These are phyloP conservation scores for Cephus pulcher DNA, from an alignment of 2,888 invertebrate genomes.

Conservation along the genomic window DNA sequence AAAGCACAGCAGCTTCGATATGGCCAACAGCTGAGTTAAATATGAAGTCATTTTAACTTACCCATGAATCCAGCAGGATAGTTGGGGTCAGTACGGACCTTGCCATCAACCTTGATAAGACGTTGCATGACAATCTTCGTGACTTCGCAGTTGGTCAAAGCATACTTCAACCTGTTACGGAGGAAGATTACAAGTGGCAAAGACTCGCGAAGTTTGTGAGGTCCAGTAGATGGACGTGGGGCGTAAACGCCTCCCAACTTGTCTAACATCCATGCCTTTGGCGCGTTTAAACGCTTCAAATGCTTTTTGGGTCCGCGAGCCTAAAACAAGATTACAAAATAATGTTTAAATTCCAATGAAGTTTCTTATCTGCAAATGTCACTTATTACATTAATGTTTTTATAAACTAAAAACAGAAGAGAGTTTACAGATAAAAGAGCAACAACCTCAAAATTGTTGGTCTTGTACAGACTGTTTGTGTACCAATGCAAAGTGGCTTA, in stretches of 20 bases:
- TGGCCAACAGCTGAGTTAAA: constrained; percentile 33
- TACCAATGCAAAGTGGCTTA: background rate
- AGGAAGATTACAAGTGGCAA: constrained; percentile 96
- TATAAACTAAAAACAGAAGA: background rate
- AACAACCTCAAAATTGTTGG: background rate
- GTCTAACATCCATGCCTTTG: constrained; percentile 99
- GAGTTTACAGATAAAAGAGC: background rate
- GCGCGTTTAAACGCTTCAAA: constrained; percentile 98
- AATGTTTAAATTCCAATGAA: background rate
- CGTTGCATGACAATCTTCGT: constrained; percentile 99
- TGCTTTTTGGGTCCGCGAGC: constrained; percentile 99
- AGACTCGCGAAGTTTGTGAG: constrained; percentile 97
- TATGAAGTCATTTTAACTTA: constrained; percentile 68
- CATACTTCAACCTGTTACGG: constrained; percentile 97
- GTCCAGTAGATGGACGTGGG: constrained; percentile 96
- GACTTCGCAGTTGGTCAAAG: constrained; percentile 95
- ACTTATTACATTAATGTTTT: background rate
- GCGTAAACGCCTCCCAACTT: constrained; percentile 98
- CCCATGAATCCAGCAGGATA: constrained; percentile 99
- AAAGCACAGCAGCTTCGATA: constrained; percentile 52
- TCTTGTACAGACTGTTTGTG: too few species aligned
- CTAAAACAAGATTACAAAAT: constrained; percentile 68
- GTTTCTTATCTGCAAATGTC: background rate
- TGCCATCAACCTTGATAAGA: constrained; percentile 97
- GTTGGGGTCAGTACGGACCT: constrained; percentile 96